Evolutionary conservation across 2,797 vertebrate genomes (phyloP).

Genomic region (Steatocranus sp.): DNA sequence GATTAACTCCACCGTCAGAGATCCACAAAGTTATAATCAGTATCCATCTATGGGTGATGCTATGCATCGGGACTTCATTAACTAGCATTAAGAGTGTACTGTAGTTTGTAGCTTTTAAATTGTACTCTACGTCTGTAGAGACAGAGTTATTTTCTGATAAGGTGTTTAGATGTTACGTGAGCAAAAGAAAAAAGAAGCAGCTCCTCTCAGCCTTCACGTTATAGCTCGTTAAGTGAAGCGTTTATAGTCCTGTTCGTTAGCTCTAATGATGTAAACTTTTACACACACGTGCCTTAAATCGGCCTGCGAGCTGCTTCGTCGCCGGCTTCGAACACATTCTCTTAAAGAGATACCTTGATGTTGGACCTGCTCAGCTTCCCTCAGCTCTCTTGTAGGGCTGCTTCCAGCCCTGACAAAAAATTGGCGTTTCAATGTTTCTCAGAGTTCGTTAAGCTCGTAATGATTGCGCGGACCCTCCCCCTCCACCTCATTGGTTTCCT

Average conservation of each 20-base stretch:
- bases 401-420: not conserved
- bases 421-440: not conserved
- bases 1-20: constrained; percentile 33
- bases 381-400: not conserved
- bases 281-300: constrained; percentile 65
- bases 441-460: not conserved
- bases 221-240: constrained; percentile 53
- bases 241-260: constrained; percentile 49
- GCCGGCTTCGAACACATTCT: constrained; percentile 14
- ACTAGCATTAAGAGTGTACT: constrained; percentile 47
- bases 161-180: constrained; percentile 48
- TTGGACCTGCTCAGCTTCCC: not conserved
- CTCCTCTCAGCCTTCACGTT: constrained; percentile 39
- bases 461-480: not conserved
- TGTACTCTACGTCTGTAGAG: constrained; percentile 53
- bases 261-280: constrained; percentile 35
- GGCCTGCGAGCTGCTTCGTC: constrained; percentile 15
- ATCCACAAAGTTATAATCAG: constrained; percentile 1
- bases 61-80: constrained; percentile 53
- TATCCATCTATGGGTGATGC: constrained; percentile 49
- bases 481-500: not conserved
- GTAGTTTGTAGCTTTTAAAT: constrained; percentile 55
- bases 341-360: constrained; percentile 58
- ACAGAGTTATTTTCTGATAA: constrained; percentile 59
- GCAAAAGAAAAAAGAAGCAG: not conserved